Conservation (phyloP, 2,888 invertebrate species). For the Heliconius ismenius region DNA sequence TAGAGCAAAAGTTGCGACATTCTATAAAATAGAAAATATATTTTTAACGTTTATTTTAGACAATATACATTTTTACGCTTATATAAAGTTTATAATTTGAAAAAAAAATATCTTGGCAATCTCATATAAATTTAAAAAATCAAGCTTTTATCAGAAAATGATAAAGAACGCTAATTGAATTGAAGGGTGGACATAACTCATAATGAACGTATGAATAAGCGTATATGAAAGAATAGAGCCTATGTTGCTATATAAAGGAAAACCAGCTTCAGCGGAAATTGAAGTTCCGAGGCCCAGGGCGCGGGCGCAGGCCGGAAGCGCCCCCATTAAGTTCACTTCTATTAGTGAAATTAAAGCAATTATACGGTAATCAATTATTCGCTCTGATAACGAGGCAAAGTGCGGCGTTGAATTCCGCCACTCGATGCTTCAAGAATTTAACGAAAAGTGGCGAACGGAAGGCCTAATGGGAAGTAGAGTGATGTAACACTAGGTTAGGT, state of each 20-base stretch:
- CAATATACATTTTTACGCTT: not conserved
- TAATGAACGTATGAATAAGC: constrained; percentile 29
- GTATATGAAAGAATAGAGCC: constrained; percentile 48
- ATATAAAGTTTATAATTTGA: not conserved
- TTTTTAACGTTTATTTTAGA: not conserved
- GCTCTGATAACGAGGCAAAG: no score
- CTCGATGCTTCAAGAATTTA: no score
- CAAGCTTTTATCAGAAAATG: not conserved
- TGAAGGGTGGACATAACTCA: constrained; percentile 24
- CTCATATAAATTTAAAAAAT: not conserved
- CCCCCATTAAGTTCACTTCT: constrained; percentile 64
- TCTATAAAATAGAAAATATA: not conserved
- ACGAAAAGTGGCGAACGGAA: no score
- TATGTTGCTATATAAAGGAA: constrained; percentile 61
- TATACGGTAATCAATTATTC: constrained; percentile 47
- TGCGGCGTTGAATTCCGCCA: no score
- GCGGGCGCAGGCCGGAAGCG: constrained; percentile 65
- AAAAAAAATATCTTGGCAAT: not conserved
- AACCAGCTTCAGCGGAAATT: constrained; percentile 75
- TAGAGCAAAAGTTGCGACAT: not conserved
- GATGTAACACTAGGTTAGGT: no score
- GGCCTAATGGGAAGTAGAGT: no score
- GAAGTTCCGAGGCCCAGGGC: constrained; percentile 70
- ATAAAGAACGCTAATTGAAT: constrained; percentile 26
- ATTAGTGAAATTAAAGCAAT: constrained; percentile 54